Evolutionary conservation across 2,888 invertebrate species (phyloP).

Genomic region (Nephrotoma flavescens): DNA sequence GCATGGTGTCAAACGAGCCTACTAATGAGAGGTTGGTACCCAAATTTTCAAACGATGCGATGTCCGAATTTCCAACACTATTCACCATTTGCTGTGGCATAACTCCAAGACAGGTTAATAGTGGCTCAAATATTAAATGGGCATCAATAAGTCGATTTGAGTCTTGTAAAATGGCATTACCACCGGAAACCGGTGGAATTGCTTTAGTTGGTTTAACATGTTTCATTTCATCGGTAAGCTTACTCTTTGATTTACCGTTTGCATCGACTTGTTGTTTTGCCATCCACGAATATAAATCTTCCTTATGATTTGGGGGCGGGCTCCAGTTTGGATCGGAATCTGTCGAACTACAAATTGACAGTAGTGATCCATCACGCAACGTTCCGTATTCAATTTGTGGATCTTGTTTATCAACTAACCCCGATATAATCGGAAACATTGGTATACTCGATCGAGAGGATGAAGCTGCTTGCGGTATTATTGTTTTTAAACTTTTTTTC

Average conservation of each 20-base stretch:
- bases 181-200: background rate
- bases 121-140: constrained; percentile 84
- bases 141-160: constrained; percentile 78
- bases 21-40: constrained; percentile 74
- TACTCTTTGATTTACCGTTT: constrained; percentile 14
- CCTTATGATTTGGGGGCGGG: constrained; percentile 41
- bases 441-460: constrained; percentile 33
- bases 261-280: constrained; percentile 58
- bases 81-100: constrained; percentile 70
- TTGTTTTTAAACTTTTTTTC: background rate
- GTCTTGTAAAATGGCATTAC: constrained; percentile 39
- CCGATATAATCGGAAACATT: constrained; percentile 33
- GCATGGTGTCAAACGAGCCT: constrained; percentile 73
- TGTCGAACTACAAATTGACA: constrained; percentile 39
- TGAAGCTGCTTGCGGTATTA: constrained; percentile 24
- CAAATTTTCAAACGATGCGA: constrained; percentile 68
- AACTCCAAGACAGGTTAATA: constrained; percentile 76
- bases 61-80: constrained; percentile 34
- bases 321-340: constrained; percentile 30
- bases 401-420: constrained; percentile 29
- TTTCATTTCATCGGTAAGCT: background rate
- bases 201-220: background rate
- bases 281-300: constrained; percentile 94
- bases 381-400: constrained; percentile 51
- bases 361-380: constrained; percentile 59